A percentile compares a stretch with the other conserved stretches of the same genome.
Evolutionary conservation across 2,113 vertebrate genomes (phyloP).

Genomic region (Theropithecus gelada): DNA sequence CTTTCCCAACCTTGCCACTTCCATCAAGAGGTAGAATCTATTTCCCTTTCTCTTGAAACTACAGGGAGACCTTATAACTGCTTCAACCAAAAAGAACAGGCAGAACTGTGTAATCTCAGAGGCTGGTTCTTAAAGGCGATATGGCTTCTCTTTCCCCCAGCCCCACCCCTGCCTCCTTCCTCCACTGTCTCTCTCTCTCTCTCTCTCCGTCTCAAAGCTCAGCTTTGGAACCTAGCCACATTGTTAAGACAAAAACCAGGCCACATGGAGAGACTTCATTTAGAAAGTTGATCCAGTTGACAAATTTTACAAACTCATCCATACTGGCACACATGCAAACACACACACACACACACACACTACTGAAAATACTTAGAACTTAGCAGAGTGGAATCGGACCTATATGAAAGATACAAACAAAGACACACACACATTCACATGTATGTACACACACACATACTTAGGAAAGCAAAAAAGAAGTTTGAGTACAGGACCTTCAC

Average conservation of each 20-base stretch:
- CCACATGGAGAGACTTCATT: not conserved
- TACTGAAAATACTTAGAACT: not conserved
- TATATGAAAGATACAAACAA: not conserved
- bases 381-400: not conserved
- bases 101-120: not conserved
- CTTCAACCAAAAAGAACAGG: not conserved
- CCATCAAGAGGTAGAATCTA: not conserved
- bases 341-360: no score
- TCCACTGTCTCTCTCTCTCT: no score
- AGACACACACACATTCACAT: no score
- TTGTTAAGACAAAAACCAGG: not conserved
- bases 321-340: not conserved
- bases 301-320: not conserved
- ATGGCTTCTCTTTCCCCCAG: not conserved
- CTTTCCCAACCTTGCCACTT: not conserved
- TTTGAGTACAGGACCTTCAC: not conserved
- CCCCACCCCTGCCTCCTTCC: no score
- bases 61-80: not conserved
- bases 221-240: not conserved
- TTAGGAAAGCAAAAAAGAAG: not conserved
- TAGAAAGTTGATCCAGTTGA: accelerated
- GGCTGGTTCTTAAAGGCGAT: not conserved
- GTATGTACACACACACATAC: not conserved
- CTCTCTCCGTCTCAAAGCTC: not conserved
- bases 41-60: not conserved